Evolutionary conservation across 2,113 vertebrate genomes (phyloP), one percentile per base, ranked within the genome.

Genomic region (Engystomops pustulosus): DNA sequence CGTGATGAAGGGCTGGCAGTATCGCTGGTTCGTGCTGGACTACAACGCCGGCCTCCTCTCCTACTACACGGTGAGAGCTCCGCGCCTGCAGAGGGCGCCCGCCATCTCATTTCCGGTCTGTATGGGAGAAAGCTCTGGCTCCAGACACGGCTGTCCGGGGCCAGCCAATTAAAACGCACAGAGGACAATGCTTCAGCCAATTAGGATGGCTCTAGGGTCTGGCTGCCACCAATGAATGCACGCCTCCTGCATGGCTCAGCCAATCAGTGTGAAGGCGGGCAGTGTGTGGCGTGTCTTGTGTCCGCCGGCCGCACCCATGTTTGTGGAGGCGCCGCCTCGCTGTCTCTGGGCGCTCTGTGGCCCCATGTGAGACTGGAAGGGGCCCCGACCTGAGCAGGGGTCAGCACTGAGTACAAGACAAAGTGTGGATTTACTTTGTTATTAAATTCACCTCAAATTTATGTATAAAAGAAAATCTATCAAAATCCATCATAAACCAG

Each of bases 1-100:
- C 89, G 96, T 99, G 83, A 99, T 99, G 96, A 98, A 98, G 89
- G 97, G 97, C 27, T 99, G 97, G 97, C 97, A 99, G 93, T 99
- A 98, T 80, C 97, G 97, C 27, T 99, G 97, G 97, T 99, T 99
- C 89, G 97, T 99, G 83, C 88, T 99, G 90, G 97, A 98, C 90
- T 99, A 98, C 88, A 99, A 98, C 67, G 96, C 97, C 15, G 97
- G 97, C 17, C 88, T 99, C 41, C 93, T 98, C n/a, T 99, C 97
- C 44, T 99, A 99, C 90, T 99, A 99, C 86, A 98, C 97, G 93
- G 97, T 98, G 94, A 89, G 95, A 10, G 6, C 3, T 17, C 2
- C 12, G 18, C 45, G 65, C 38, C 1, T 8, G 34, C n/a, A n/a
- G 0, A 20, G 3, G 36, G 4, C 74, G 36, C 30, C 74, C 44